Conservation (phyloP, 1,140 invertebrate species). For the Drosophila lowei region DNA sequence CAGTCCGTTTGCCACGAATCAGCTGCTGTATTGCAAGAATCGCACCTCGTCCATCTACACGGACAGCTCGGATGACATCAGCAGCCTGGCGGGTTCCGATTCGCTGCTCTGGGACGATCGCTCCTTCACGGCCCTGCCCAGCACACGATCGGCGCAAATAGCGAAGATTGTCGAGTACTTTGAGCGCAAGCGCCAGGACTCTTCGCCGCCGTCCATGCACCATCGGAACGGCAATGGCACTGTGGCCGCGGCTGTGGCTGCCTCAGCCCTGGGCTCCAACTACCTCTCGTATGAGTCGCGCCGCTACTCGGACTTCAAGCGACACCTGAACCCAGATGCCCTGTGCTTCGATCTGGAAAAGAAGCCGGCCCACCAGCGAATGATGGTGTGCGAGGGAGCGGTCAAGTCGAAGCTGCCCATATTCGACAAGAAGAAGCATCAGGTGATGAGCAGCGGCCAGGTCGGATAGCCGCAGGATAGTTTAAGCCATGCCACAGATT, state of each 20-base stretch:
- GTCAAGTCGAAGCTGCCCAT: conserved; percentile 92
- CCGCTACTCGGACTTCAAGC: conserved; percentile 77
- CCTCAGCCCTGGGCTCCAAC: conserved; percentile 67
- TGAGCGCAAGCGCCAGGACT: conserved; percentile 88
- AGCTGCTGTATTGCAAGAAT: conserved; percentile 87
- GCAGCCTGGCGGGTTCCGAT: conserved; percentile 90
- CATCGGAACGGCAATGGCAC: conserved; percentile 70
- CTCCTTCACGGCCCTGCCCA: conserved; percentile 83
- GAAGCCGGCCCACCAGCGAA: conserved; percentile 84
- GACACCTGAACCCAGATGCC: conserved; percentile 68
- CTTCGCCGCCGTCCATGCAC: conserved; percentile 59
- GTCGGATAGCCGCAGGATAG: conserved; percentile 44
- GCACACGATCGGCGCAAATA: conserved; percentile 88
- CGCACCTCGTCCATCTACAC: conserved; percentile 93
- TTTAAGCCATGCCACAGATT: conserved; percentile 3
- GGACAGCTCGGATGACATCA: conserved; percentile 93
- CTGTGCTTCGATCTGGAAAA: conserved; percentile 82
- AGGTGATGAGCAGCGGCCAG: conserved; percentile 30
- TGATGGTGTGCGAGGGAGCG: conserved; percentile 91
- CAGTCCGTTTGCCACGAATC: conserved; percentile 82
- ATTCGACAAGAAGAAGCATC: conserved; percentile 90
- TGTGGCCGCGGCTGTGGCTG: conserved; percentile 71
- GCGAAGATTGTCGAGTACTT: conserved; percentile 95
- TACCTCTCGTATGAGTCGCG: conserved; percentile 72
- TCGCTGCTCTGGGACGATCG: conserved; percentile 88